Conservation (phyloP, 2,113 vertebrate genomes). For the Phylloscopus trochilus region DNA sequence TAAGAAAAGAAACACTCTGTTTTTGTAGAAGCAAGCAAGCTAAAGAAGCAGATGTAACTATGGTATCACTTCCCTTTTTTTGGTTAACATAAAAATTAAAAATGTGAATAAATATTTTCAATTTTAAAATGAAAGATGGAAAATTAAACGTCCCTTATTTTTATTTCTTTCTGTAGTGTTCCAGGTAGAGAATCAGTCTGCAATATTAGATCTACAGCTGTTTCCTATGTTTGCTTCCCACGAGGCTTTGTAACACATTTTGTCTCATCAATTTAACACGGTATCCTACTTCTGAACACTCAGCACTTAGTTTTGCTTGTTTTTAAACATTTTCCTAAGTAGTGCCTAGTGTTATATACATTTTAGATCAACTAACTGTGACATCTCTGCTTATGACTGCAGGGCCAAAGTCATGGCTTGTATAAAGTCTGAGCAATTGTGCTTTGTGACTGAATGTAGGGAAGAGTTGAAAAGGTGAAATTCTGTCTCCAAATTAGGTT, state of each 20-base stretch:
- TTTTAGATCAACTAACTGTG: background rate
- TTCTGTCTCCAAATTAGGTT: background rate
- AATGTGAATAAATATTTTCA: background rate
- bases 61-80: background rate
- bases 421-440: background rate
- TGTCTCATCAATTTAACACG: background rate
- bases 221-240: background rate
- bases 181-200: background rate
- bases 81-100: background rate
- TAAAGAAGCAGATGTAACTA: background rate
- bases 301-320: background rate
- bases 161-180: background rate
- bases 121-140: background rate
- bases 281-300: background rate
- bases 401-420: background rate
- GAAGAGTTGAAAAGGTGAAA: conserved; percentile 31
- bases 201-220: background rate
- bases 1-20: background rate
- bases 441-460: background rate
- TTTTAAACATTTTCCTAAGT: background rate
- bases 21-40: background rate
- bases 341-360: background rate
- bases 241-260: background rate
- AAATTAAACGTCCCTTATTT: background rate
- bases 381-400: background rate